Base-by-base conservation (phyloP, 2,797 vertebrate genomes). In the Myotis pilosus region DNA sequence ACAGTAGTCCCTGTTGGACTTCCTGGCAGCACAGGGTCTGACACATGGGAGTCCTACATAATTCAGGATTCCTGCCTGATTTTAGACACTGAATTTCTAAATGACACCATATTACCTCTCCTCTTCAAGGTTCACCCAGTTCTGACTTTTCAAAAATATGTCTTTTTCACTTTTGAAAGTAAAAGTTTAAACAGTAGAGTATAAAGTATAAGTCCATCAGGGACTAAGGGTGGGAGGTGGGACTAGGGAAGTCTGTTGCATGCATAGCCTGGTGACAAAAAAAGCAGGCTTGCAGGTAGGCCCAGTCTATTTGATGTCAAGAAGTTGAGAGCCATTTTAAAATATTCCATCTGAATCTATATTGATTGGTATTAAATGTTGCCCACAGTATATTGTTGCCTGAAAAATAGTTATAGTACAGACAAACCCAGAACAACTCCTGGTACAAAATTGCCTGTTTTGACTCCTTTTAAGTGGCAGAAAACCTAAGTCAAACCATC, bases 401-500 rank as follows among this genome's bases (percentile, higher is more conserved):
- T 93, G 69, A 91, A 93, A 86, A 83, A 64, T 33, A 51, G 36
- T 51, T 68, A 92, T 3, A 13, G 10, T 19, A 53, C 41, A 79
- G 57, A 92, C 66, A 85, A 57, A 92, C 60, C 66, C 1, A 72
- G 69, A 36, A 66, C 30, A 68, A 36, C 33, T 12, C 47, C 17
- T 78, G 66, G 38, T 80, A 72, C 57, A 57, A 87, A 80, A 71
- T 62, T 51, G 76, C n/a, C 38, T 44, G 53, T 90, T 86, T 81
- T 81, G 69, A 87, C 62, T 85, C n/a, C 79, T 79, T 89, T 62
- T 71, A 76, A 84, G 53, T 87, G 84, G 55, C 19, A 81, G 47
- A 84, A 96, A 92, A 89, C 36, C 62, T 72, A 91, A 80, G 23
- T 93, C 76, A 53, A 71, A 53, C 44, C 36, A 60, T 44, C 62